phyloP scores from a whole-genome alignment of 2,797 vertebrate species.

The Phyllotis vaccarum region DNA sequence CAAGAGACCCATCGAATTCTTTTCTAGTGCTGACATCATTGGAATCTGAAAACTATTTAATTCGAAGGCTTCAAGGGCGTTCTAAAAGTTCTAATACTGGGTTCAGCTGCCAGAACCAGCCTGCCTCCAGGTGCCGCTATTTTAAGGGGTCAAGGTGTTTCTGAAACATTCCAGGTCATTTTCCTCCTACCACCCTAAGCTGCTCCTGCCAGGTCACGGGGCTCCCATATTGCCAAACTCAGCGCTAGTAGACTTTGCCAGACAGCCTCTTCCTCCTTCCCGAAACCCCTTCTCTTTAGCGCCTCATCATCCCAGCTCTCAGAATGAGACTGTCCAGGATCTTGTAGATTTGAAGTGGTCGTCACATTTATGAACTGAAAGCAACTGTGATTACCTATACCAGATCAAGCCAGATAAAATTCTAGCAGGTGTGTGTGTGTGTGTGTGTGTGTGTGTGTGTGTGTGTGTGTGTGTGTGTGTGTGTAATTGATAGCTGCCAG shows the following conservation, averaged over 20 bases:
- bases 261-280: not conserved
- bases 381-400: not conserved
- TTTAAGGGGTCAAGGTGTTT: slow-evolving; percentile 26
- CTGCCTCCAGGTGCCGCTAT: slow-evolving; percentile 47
- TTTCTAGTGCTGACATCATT: slow-evolving; percentile 37
- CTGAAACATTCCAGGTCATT: not conserved
- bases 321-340: not conserved
- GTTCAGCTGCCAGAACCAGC: slow-evolving; percentile 53
- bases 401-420: not conserved
- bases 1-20: not conserved
- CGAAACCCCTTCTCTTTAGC: not conserved
- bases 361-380: not conserved
- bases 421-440: not conserved
- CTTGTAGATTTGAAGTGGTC: not conserved
- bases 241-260: not conserved
- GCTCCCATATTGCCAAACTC: not conserved
- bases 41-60: slow-evolving; percentile 63
- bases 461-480: too few relatives aligned
- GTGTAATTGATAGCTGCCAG: not conserved
- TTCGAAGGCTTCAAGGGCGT: slow-evolving; percentile 19
- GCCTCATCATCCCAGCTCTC: slow-evolving; percentile 8
- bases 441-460: not conserved
- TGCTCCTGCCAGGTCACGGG: not conserved
- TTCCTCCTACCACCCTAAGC: too few relatives aligned
- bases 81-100: slow-evolving; percentile 60